Evolutionary conservation across 2,113 vertebrate genomes (phyloP).

Genomic region (Scomber colias): DNA sequence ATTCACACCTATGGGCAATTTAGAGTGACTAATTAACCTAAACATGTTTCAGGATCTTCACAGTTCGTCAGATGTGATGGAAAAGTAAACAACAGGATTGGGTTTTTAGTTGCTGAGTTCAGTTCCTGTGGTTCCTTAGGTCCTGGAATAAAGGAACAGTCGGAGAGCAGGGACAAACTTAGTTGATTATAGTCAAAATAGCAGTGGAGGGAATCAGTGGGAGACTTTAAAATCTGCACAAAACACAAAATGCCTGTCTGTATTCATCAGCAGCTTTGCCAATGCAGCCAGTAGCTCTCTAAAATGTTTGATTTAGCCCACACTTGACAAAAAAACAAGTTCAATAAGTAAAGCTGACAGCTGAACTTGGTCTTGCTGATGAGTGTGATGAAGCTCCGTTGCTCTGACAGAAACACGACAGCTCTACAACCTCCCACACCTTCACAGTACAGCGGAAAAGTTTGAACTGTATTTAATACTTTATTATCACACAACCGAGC

Average conservation of each 20-base stretch:
- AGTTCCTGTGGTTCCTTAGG: too few species aligned
- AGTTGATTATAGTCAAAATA: background rate
- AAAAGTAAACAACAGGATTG: too few species aligned
- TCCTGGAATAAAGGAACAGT: too few species aligned
- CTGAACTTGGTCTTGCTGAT: background rate
- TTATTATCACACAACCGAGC: slow-evolving; percentile 39
- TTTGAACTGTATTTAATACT: slow-evolving; percentile 13
- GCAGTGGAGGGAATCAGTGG: background rate
- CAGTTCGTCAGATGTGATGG: too few species aligned
- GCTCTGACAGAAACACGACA: background rate
- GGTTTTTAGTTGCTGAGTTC: too few species aligned
- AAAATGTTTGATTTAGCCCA: background rate
- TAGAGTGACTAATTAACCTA: too few species aligned
- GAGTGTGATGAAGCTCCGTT: slow-evolving; percentile 11
- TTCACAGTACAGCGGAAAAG: background rate
- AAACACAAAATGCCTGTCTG: too few species aligned
- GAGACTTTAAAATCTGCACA: background rate
- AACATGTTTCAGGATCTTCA: too few species aligned
- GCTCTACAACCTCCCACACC: background rate
- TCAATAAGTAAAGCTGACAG: background rate
- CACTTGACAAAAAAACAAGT: background rate
- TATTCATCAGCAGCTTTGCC: background rate
- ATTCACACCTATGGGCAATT: too few species aligned
- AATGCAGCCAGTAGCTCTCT: background rate
- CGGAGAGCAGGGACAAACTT: too few species aligned